Conservation (phyloP, 2,797 vertebrate species). For the Cercopithecus hamlyni region DNA sequence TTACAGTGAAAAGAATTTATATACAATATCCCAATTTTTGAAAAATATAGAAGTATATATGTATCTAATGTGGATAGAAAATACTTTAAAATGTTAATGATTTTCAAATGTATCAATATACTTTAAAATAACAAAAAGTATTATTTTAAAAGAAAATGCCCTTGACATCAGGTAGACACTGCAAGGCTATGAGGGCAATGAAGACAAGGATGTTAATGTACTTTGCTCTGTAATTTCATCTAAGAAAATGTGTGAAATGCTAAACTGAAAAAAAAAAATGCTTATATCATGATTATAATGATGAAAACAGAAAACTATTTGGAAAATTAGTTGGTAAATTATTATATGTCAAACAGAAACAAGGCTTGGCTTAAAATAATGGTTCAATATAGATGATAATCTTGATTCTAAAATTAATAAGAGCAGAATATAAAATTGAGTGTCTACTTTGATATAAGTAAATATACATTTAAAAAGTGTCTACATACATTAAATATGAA, state of each 20-base stretch:
- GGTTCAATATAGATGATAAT: not conserved
- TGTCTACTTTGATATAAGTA: not conserved
- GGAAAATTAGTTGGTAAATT: not conserved
- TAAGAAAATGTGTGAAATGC: not conserved
- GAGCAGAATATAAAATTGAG: not conserved
- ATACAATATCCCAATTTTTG: not conserved
- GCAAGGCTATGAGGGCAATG: not conserved
- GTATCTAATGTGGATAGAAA: not conserved
- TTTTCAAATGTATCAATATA: not conserved
- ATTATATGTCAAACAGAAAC: not conserved
- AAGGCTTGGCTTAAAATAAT: not conserved
- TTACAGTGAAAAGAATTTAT: not conserved
- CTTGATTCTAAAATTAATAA: not conserved
- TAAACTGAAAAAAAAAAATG: not conserved
- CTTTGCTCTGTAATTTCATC: not conserved
- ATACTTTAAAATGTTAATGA: not conserved
- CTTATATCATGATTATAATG: not conserved
- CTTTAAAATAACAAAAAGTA: not conserved
- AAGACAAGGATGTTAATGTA: not conserved
- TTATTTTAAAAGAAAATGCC: not conserved
- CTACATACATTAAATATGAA: not conserved
- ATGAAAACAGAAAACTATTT: not conserved
- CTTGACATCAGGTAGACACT: not conserved
- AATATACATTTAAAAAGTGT: not conserved
- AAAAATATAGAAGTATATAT: not conserved